phyloP scores from a whole-genome alignment of 2,888 invertebrate species.

The Philereme transversata region DNA sequence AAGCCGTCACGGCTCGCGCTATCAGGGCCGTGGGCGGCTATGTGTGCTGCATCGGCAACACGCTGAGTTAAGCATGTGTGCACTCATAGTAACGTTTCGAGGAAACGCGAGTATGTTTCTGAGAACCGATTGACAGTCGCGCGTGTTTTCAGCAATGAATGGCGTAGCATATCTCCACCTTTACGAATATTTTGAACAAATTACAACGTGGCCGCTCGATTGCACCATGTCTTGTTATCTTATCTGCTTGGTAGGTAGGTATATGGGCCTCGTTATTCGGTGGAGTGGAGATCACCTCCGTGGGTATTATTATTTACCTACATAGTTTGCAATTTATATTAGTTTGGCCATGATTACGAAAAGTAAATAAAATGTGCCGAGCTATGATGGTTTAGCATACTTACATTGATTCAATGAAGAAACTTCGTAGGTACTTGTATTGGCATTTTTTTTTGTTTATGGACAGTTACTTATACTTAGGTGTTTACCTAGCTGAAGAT shows the following conservation, averaged over 20 bases:
- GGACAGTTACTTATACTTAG: no score
- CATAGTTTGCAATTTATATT: conserved; percentile 18
- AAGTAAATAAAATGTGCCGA: conserved; percentile 19
- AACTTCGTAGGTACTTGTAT: no score
- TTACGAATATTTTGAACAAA: conserved; percentile 41
- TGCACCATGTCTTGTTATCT: conserved; percentile 36
- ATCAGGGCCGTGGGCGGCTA: conserved; percentile 72
- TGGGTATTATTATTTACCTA: conserved; percentile 21
- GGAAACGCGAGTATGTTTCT: conserved; percentile 80
- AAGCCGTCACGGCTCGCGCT: conserved; percentile 71
- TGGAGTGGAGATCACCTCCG: conserved; percentile 31
- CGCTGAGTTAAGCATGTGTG: conserved; percentile 60
- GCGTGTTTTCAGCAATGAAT: conserved; percentile 78
- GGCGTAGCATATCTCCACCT: conserved; percentile 48
- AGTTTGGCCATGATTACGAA: conserved; percentile 19
- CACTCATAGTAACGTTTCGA: conserved; percentile 78
- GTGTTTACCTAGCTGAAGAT: no score
- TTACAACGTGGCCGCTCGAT: conserved; percentile 19
- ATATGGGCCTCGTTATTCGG: conserved; percentile 40
- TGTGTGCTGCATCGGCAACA: conserved; percentile 63
- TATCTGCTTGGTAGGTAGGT: conserved; percentile 37
- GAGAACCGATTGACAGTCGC: conserved; percentile 75
- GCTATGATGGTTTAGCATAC: neutral
- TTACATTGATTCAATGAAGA: no score
- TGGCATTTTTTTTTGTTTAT: no score